These are phyloP conservation scores for Clupea harengus DNA, from an alignment of 2,113 vertebrate genomes.

Conservation along the genomic window DNA sequence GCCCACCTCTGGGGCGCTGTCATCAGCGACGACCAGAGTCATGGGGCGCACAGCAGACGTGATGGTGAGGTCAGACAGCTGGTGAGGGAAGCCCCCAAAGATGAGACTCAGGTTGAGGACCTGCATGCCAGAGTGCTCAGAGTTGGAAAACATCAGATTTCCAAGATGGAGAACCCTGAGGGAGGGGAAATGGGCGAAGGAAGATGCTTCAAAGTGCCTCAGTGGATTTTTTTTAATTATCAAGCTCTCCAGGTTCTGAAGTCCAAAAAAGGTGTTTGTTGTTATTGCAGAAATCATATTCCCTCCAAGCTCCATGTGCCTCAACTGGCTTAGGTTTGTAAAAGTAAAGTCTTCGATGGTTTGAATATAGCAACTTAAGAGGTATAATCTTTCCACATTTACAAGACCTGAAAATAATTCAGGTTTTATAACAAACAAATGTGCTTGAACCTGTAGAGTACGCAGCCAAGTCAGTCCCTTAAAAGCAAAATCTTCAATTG, in stretches of 20 bases:
- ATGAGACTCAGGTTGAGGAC: conserved; percentile 24
- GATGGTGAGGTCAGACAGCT: conserved; percentile 24
- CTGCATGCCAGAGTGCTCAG: conserved; percentile 5
- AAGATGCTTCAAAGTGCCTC: background rate
- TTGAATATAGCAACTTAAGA: background rate
- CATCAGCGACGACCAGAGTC: conserved; percentile 15
- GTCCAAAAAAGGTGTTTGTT: conserved; percentile 17
- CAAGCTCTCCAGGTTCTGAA: conserved; percentile 25
- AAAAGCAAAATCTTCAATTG: background rate
- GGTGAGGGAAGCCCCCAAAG: conserved; percentile 21
- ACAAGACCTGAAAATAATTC: background rate
- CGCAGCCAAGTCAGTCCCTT: background rate
- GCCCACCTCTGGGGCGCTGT: background rate
- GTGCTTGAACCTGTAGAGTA: background rate
- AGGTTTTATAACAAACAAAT: background rate
- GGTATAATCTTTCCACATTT: background rate
- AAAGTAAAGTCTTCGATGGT: conserved; percentile 35
- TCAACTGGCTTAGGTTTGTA: background rate
- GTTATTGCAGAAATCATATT: conserved; percentile 26
- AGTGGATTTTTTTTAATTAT: background rate
- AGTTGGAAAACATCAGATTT: background rate
- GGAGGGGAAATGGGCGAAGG: conserved; percentile 26
- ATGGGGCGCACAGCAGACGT: conserved; percentile 30
- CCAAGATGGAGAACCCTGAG: conserved; percentile 13
- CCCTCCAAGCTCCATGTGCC: background rate